Conservation (phyloP, 1,140 invertebrate genomes). For the Pollicipes pollicipes region DNA sequence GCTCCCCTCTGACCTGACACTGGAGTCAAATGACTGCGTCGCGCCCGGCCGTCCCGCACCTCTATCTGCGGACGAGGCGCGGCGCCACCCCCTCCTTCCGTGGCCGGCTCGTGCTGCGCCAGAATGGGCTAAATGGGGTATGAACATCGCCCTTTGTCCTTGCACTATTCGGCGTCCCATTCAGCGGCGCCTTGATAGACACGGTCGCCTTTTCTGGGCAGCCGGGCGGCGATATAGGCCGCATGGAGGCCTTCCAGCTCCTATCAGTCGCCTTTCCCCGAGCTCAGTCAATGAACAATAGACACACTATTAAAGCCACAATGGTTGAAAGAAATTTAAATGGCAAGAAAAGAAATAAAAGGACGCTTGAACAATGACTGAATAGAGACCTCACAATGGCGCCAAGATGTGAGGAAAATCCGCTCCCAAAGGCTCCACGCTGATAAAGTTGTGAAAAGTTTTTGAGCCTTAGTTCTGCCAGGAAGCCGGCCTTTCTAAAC, state of each 20-base stretch:
- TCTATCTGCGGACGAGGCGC: background rate
- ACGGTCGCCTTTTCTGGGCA: background rate
- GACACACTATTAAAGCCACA: constrained; percentile 1
- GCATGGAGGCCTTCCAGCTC: background rate
- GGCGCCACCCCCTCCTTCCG: background rate
- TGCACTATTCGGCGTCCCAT: background rate
- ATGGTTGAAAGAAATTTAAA: constrained; percentile 2
- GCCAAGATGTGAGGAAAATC: background rate
- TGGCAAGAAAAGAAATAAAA: constrained; percentile 1
- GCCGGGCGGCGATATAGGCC: background rate
- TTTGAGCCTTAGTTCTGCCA: background rate
- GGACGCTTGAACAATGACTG: constrained; percentile 1
- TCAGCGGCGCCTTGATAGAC: background rate
- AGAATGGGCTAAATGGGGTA: background rate
- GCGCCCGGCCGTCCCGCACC: too few species aligned
- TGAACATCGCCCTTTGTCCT: background rate
- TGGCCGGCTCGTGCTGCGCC: background rate
- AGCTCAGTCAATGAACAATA: background rate
- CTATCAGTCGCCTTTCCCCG: background rate
- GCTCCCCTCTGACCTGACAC: too few species aligned
- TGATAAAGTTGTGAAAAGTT: constrained; percentile 1
- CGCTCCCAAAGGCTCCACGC: background rate
- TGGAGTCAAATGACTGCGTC: too few species aligned
- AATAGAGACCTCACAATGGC: background rate
- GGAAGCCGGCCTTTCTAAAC: background rate